A percentile compares a stretch with the other conserved stretches of the same genome.
Evolutionary conservation across 1,140 invertebrate genomes (phyloP).

Genomic region (Drosophila suzukii): DNA sequence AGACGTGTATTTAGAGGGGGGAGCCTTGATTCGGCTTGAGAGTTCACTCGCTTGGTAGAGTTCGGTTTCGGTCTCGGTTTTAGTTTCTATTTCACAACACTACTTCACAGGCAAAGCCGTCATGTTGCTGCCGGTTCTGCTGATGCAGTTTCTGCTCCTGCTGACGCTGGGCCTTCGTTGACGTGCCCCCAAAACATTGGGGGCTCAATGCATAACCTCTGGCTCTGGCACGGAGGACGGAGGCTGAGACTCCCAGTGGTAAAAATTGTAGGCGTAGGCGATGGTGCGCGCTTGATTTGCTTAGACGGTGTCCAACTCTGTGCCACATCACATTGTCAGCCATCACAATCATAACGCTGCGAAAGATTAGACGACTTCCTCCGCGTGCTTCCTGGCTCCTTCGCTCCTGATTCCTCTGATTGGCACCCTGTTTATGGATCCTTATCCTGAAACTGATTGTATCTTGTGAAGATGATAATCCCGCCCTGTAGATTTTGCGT

Average conservation of each 20-base stretch:
- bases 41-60: conserved; percentile 53
- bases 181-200: conserved; percentile 83
- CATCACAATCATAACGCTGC: conserved; percentile 84
- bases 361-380: conserved; percentile 35
- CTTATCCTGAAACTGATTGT: conserved; percentile 6
- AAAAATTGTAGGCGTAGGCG: conserved; percentile 44
- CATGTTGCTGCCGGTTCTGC: conserved; percentile 57
- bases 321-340: conserved; percentile 84
- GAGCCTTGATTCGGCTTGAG: conserved; percentile 40
- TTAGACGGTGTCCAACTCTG: conserved; percentile 77
- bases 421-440: conserved; percentile 3
- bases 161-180: conserved; percentile 49
- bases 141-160: conserved; percentile 46
- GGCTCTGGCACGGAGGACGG: conserved; percentile 52
- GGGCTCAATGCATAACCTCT: conserved; percentile 81
- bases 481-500: conserved; percentile 24
- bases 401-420: conserved; percentile 20
- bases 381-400: conserved; percentile 21
- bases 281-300: conserved; percentile 73
- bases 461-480: conserved; percentile 3
- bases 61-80: conserved; percentile 44
- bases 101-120: conserved; percentile 60
- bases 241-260: conserved; percentile 39
- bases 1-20: conserved; percentile 24
- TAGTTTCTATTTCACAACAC: conserved; percentile 65